Percentiles rank a stretch among this genome's conserved stretches.
Conservation (phyloP, 2,797 vertebrate species). For the Bradypodion ventrale region DNA sequence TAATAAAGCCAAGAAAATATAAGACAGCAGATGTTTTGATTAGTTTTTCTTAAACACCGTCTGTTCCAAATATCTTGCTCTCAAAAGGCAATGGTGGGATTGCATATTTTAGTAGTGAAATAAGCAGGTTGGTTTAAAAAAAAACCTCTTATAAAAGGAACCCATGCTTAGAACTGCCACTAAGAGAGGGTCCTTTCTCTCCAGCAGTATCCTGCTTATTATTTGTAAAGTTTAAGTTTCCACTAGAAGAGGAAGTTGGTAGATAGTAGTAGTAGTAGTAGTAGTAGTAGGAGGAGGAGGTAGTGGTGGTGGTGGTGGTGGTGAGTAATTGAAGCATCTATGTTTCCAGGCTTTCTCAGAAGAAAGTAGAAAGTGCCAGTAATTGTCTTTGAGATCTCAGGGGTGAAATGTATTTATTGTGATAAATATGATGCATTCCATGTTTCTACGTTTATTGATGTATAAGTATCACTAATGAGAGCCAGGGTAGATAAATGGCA, state of each 20-base stretch:
- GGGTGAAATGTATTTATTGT: no score
- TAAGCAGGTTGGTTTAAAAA: no score
- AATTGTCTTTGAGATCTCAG: neutral
- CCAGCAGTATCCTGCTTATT: neutral
- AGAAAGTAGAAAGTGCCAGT: neutral
- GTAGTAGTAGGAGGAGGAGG: no score
- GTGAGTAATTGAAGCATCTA: neutral
- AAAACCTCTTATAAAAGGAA: neutral
- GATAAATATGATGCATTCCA: no score
- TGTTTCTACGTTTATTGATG: no score
- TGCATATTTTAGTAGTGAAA: no score
- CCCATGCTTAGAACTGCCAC: neutral
- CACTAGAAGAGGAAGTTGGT: neutral
- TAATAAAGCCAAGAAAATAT: slow-evolving; percentile 19
- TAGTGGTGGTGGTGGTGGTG: neutral
- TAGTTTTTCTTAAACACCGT: neutral
- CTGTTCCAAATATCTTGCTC: neutral
- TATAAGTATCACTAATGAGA: neutral
- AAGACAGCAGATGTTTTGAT: neutral
- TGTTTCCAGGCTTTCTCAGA: neutral
- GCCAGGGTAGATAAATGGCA: neutral
- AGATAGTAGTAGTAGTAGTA: neutral
- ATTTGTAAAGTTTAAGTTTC: neutral
- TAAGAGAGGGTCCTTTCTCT: neutral
- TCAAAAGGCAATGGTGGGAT: slow-evolving; percentile 25